Percentiles rank a stretch among this genome's conserved stretches.
Conservation (phyloP, 2,888 invertebrate species). For the Tinea semifulvella region DNA sequence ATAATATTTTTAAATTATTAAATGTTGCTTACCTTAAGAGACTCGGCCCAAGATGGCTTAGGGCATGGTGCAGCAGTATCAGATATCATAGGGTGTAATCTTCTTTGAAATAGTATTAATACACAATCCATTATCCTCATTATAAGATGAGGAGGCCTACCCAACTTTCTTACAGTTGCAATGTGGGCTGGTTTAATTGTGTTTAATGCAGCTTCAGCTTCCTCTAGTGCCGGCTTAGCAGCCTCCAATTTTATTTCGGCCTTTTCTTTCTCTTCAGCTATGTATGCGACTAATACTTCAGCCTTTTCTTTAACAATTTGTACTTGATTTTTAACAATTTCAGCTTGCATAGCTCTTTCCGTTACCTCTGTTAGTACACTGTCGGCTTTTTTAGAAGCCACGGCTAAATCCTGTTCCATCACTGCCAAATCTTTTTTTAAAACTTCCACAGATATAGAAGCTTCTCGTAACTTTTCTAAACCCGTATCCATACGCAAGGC, state of each 20-base stretch:
- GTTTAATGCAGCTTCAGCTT: conserved; percentile 93
- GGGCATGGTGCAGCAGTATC: conserved; percentile 86
- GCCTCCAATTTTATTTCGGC: conserved; percentile 95
- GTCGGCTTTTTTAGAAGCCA: conserved; percentile 93
- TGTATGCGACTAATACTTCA: conserved; percentile 84
- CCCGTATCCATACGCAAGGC: conserved; percentile 96
- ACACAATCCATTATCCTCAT: conserved; percentile 99
- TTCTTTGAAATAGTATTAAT: conserved; percentile 89
- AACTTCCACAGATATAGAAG: conserved; percentile 91
- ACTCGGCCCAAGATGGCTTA: conserved; percentile 97
- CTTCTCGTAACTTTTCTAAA: conserved; percentile 93
- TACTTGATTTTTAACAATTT: conserved; percentile 94
- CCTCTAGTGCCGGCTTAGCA: conserved; percentile 94
- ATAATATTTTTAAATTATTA: not conserved
- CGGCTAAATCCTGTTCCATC: conserved; percentile 93
- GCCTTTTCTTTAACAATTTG: conserved; percentile 96
- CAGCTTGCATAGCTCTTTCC: conserved; percentile 93
- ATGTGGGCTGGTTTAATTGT: conserved; percentile 98
- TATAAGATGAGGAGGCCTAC: conserved; percentile 94
- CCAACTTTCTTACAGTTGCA: conserved; percentile 92
- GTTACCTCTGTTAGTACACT: conserved; percentile 89
- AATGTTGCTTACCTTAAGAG: conserved; percentile 74
- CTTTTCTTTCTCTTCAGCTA: conserved; percentile 88
- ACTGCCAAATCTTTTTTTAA: conserved; percentile 90
- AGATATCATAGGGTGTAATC: conserved; percentile 80